Evolutionary conservation across 1,140 invertebrate genomes (phyloP).

Genomic region (Aphelenchoides avenae): DNA sequence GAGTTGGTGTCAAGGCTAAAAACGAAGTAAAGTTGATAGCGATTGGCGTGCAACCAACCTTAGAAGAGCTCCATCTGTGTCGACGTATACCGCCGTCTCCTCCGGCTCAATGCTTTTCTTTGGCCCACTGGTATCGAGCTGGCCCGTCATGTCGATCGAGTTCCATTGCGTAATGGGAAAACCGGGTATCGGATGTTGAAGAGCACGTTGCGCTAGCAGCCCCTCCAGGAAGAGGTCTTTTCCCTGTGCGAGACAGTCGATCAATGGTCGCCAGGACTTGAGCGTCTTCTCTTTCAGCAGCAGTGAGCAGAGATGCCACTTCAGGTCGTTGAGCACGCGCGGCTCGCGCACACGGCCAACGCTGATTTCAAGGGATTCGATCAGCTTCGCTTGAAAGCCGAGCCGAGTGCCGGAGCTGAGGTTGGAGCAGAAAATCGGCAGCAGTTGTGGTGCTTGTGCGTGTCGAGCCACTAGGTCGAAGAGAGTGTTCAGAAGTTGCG

Average conservation of each 20-base stretch:
- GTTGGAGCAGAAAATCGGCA: conserved; percentile 38
- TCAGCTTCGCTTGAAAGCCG: conserved; percentile 31
- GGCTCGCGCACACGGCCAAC: conserved; percentile 6
- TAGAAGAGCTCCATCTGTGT: conserved; percentile 31
- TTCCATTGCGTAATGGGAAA: conserved; percentile 52
- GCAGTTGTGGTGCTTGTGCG: neutral
- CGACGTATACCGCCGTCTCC: conserved; percentile 18
- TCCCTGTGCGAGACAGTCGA: conserved; percentile 15
- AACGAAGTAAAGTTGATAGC: conserved; percentile 11
- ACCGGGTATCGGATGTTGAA: conserved; percentile 51
- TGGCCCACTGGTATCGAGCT: conserved; percentile 2
- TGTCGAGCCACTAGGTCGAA: conserved; percentile 15
- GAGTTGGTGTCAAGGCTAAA: conserved; percentile 34
- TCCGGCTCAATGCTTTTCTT: neutral
- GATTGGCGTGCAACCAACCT: conserved; percentile 22
- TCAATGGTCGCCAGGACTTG: conserved; percentile 22
- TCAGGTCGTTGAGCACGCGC: conserved; percentile 44
- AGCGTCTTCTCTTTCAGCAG: conserved; percentile 11
- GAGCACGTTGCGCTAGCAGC: conserved; percentile 27
- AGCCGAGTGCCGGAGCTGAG: conserved; percentile 19
- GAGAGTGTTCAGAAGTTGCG: conserved; percentile 21
- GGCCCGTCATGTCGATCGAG: conserved; percentile 25
- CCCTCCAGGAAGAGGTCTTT: conserved; percentile 46
- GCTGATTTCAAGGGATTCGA: conserved; percentile 19
- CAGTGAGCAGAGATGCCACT: conserved; percentile 47